Evolutionary conservation across 1,140 invertebrate genomes (phyloP).

Genomic region (Chlorops oryzae): DNA sequence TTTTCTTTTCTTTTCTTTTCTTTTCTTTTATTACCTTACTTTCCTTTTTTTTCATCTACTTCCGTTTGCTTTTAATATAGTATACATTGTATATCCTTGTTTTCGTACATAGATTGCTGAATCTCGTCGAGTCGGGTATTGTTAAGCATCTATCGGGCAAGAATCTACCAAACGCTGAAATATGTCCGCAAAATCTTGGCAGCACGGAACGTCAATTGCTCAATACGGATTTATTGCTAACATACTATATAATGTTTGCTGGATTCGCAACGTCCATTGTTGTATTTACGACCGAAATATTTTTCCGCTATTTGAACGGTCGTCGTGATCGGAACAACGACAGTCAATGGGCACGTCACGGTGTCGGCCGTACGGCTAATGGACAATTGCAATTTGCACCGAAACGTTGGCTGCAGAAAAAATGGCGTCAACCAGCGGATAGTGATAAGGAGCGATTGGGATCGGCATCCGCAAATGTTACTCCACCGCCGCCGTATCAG

Average conservation of each 20-base stretch:
- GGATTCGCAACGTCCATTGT: slow-evolving; percentile 56
- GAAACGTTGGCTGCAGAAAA: slow-evolving; percentile 25
- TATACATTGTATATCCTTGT: not conserved
- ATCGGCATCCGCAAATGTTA: slow-evolving; percentile 24
- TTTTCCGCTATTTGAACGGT: slow-evolving; percentile 42
- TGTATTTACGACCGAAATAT: slow-evolving; percentile 60
- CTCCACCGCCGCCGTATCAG: slow-evolving; percentile 52
- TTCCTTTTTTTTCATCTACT: slow-evolving; percentile 1
- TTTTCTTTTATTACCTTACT: not conserved
- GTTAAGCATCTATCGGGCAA: slow-evolving; percentile 57
- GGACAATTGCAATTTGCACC: slow-evolving; percentile 28
- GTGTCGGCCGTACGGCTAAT: slow-evolving; percentile 30
- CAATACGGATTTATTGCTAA: slow-evolving; percentile 57
- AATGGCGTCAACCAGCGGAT: slow-evolving; percentile 17
- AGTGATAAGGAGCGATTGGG: slow-evolving; percentile 9
- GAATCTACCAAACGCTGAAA: slow-evolving; percentile 62
- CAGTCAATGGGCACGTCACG: slow-evolving; percentile 35
- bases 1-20: not conserved
- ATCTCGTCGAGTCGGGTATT: slow-evolving; percentile 66
- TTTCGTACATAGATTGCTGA: slow-evolving; percentile 54
- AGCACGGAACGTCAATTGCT: slow-evolving; percentile 70
- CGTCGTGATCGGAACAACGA: slow-evolving; percentile 30
- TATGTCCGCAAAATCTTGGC: slow-evolving; percentile 71
- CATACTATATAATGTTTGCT: slow-evolving; percentile 61
- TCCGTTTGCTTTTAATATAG: not conserved